Conservation (phyloP, 2,888 invertebrate genomes). For the Sturmia bella region DNA sequence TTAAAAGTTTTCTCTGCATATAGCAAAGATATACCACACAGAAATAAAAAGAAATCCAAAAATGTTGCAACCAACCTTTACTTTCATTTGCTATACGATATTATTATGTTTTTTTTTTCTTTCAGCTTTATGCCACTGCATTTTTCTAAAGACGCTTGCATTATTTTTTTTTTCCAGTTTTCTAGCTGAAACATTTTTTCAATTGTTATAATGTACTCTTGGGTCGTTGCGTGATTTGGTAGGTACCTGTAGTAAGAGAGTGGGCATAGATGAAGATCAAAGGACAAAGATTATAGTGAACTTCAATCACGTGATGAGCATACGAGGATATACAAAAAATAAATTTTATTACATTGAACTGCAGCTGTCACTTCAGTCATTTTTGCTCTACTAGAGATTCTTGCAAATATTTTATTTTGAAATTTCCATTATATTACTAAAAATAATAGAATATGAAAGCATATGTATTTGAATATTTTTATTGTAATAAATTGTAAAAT, state of each 20-base stretch:
- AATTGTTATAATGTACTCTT: constrained; percentile 68
- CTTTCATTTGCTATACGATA: constrained; percentile 41
- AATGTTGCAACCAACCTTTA: constrained; percentile 32
- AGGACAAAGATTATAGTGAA: background rate
- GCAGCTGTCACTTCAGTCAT: no score
- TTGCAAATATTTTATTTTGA: no score
- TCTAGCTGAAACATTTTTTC: constrained; percentile 48
- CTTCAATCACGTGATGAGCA: background rate
- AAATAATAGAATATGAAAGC: no score
- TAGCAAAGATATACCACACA: background rate
- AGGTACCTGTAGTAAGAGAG: constrained; percentile 12
- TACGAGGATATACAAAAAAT: constrained; percentile 8
- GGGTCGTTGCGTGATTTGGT: constrained; percentile 64
- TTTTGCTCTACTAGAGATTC: no score
- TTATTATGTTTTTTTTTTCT: constrained; percentile 4
- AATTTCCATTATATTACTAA: no score
- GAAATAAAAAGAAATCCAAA: background rate
- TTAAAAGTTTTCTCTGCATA: background rate
- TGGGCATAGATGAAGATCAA: background rate
- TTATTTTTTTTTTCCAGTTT: constrained; percentile 41
- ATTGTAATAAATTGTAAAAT: no score
- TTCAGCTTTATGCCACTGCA: constrained; percentile 20
- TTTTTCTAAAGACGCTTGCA: constrained; percentile 20
- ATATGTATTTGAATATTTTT: no score
- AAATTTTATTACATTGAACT: no score